Percentiles rank a stretch among this genome's conserved stretches.
Evolutionary conservation across 1,140 invertebrate genomes (phyloP).

Genomic region (Drosophila nigrodunni): DNA sequence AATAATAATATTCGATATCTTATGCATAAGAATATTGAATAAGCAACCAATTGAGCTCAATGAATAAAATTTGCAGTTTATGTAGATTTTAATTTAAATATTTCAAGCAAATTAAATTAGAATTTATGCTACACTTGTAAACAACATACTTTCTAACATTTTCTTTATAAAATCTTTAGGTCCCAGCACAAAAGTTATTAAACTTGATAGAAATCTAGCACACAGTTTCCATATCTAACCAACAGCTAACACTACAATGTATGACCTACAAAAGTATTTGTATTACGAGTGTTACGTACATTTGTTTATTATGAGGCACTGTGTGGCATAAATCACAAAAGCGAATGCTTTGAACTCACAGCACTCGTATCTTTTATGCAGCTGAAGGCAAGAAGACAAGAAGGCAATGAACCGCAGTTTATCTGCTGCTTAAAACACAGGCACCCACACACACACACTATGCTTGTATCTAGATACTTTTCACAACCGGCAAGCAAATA

Average conservation of each 20-base stretch:
- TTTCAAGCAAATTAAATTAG: not conserved
- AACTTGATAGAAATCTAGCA: not conserved
- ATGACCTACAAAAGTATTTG: conserved; percentile 8
- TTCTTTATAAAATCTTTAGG: no score
- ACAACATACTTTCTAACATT: no score
- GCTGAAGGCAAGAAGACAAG: conserved; percentile 6
- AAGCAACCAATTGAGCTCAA: conserved; percentile 22
- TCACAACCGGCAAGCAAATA: conserved; percentile 45
- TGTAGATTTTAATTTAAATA: not conserved
- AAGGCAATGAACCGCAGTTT: conserved; percentile 70
- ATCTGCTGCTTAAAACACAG: conserved; percentile 45
- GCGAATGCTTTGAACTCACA: conserved; percentile 41
- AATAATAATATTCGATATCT: not conserved
- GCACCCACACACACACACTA: conserved; percentile 10
- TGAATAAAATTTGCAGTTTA: conserved; percentile 22
- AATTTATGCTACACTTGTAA: not conserved
- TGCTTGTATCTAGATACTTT: conserved; percentile 23
- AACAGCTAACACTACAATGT: not conserved
- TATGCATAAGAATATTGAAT: not conserved
- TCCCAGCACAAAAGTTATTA: not conserved
- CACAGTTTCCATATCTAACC: not conserved
- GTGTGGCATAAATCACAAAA: conserved; percentile 19
- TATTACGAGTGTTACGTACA: not conserved
- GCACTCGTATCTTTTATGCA: conserved; percentile 4
- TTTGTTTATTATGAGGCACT: not conserved